These are phyloP conservation scores for Drosophila prolongata DNA, from an alignment of 2,888 invertebrate genomes.

Conservation along the genomic window DNA sequence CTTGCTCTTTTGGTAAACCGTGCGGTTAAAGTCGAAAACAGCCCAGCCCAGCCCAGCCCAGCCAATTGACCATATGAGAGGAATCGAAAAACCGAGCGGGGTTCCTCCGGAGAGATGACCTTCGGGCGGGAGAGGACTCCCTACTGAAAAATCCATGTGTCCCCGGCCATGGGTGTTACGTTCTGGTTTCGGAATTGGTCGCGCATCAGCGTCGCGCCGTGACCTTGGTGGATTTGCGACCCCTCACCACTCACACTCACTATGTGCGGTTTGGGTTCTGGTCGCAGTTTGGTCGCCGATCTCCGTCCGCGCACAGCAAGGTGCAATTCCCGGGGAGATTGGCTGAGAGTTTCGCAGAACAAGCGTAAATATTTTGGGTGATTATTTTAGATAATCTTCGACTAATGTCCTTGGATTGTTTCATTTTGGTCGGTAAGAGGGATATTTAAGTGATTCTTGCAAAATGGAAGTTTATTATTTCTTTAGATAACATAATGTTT, in stretches of 20 bases:
- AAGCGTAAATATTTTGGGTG: slow-evolving; percentile 78
- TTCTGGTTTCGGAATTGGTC: slow-evolving; percentile 73
- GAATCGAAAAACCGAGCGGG: slow-evolving; percentile 58
- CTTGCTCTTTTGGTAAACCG: slow-evolving; percentile 69
- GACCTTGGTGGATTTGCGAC: slow-evolving; percentile 49
- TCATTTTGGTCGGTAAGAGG: slow-evolving; percentile 21
- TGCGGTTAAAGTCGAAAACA: slow-evolving; percentile 67
- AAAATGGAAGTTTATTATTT: not conserved
- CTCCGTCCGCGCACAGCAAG: slow-evolving; percentile 73
- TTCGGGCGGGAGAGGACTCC: slow-evolving; percentile 59
- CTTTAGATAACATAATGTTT: not conserved
- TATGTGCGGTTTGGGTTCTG: slow-evolving; percentile 75
- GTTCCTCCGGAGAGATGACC: slow-evolving; percentile 60
- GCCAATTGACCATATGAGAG: slow-evolving; percentile 63
- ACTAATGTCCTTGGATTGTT: slow-evolving; percentile 72
- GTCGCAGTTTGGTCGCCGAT: slow-evolving; percentile 75
- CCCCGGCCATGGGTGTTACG: slow-evolving; percentile 56
- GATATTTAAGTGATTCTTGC: not conserved
- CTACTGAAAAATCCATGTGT: slow-evolving; percentile 64
- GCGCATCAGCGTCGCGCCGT: slow-evolving; percentile 57
- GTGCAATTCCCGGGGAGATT: slow-evolving; percentile 67
- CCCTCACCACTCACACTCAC: slow-evolving; percentile 31
- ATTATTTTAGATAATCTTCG: slow-evolving; percentile 81
- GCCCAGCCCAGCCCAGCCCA: slow-evolving; percentile 43
- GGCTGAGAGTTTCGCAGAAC: slow-evolving; percentile 65